Percentiles rank a stretch among this genome's conserved stretches.
These are phyloP conservation scores for Perizoma flavofasciatum DNA, from an alignment of 2,888 invertebrate species.

Conservation along the genomic window DNA sequence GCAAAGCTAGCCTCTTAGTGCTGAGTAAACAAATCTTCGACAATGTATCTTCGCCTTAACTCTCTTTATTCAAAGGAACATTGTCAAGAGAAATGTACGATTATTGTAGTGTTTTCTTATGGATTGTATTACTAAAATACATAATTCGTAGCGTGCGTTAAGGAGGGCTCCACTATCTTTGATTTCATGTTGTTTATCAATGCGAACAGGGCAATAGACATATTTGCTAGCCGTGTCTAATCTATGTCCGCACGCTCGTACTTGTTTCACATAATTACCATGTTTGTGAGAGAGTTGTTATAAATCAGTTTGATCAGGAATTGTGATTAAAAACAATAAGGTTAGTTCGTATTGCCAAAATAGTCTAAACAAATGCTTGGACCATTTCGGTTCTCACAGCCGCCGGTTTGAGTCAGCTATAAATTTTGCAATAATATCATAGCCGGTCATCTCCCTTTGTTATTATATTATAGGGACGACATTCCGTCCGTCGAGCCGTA, in stretches of 20 bases:
- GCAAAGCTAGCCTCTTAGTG: constrained; percentile 69
- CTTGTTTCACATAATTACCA: constrained; percentile 57
- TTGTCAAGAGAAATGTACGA: constrained; percentile 82
- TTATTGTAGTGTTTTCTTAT: constrained; percentile 79
- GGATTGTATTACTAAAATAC: constrained; percentile 80
- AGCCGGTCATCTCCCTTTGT: constrained; percentile 80
- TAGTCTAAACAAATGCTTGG: constrained; percentile 13
- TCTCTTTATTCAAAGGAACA: constrained; percentile 81
- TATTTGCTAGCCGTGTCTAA: constrained; percentile 64
- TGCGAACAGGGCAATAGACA: constrained; percentile 70
- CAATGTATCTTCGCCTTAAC: constrained; percentile 80
- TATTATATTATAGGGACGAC: constrained; percentile 78
- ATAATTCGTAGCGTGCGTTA: constrained; percentile 70
- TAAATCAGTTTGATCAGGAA: too few species aligned
- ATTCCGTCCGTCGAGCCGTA: constrained; percentile 72
- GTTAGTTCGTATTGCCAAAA: constrained; percentile 27
- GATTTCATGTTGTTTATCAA: constrained; percentile 78
- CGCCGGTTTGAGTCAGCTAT: constrained; percentile 54
- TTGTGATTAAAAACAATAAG: too few species aligned
- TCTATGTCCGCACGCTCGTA: constrained; percentile 58
- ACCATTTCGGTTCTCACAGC: constrained; percentile 56
- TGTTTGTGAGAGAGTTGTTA: constrained; percentile 5
- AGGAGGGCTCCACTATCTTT: constrained; percentile 71
- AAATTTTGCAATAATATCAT: constrained; percentile 70
- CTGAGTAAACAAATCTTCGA: constrained; percentile 79